phyloP scores from a whole-genome alignment of 2,797 vertebrate genomes.

The Typhlichthys eigenmanni region DNA sequence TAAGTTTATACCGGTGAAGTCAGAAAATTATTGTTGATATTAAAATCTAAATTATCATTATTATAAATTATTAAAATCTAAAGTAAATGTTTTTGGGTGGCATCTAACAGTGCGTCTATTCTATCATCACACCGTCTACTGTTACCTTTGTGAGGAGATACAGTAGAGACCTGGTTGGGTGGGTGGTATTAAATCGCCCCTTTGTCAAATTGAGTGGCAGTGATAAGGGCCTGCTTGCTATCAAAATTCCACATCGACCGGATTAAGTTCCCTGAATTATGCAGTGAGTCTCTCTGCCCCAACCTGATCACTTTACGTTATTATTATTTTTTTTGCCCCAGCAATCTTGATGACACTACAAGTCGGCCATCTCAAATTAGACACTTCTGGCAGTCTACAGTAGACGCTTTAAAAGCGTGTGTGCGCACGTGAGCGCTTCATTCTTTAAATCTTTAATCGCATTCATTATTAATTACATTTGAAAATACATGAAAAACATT shows the following conservation, averaged over 20 bases:
- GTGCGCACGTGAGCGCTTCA: too few species aligned
- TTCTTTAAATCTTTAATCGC: too few species aligned
- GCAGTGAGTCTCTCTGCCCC: constrained; percentile 74
- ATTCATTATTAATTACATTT: too few species aligned
- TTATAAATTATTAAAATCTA: too few species aligned
- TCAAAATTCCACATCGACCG: constrained; percentile 85
- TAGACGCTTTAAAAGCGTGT: too few species aligned
- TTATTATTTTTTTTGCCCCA: constrained; percentile 26
- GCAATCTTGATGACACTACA: constrained; percentile 10
- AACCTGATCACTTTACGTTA: constrained; percentile 63
- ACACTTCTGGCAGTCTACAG: too few species aligned
- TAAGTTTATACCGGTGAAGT: too few species aligned
- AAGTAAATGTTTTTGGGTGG: constrained; percentile 18
- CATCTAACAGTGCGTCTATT: constrained; percentile 42
- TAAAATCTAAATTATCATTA: too few species aligned
- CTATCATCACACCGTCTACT: constrained; percentile 55
- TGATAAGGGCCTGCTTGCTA: constrained; percentile 87
- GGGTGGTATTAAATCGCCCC: constrained; percentile 82
- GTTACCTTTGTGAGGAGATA: constrained; percentile 78
- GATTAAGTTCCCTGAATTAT: constrained; percentile 91
- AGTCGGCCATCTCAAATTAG: constrained; percentile 2
- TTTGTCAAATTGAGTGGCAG: constrained; percentile 85
- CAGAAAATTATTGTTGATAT: too few species aligned
- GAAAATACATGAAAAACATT: too few species aligned
- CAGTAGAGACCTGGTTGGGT: constrained; percentile 69